A percentile compares a stretch with the other conserved stretches of the same genome.
Evolutionary conservation across 2,113 vertebrate species (phyloP).

Genomic region (Aptenodytes patagonicus): DNA sequence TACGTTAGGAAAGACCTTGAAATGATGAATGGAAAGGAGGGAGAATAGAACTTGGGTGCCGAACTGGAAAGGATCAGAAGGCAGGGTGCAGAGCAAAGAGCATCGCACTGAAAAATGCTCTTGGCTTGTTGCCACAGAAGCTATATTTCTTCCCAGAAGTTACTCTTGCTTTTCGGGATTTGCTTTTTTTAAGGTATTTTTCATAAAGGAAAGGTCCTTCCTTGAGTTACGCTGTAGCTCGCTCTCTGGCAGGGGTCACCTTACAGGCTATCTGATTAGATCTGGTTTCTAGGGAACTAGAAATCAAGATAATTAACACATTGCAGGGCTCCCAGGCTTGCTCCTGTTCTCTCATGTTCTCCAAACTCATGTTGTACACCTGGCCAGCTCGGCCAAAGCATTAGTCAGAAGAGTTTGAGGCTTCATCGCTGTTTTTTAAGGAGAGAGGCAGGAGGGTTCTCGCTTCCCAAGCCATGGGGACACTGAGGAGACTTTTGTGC

Average conservation of each 20-base stretch:
- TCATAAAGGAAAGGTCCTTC: background rate
- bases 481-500: background rate
- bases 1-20: background rate
- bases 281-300: background rate
- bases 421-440: background rate
- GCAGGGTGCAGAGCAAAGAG: background rate
- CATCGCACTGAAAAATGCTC: fast-evolving
- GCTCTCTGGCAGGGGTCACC: background rate
- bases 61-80: background rate
- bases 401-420: background rate
- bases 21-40: background rate
- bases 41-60: background rate
- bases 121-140: background rate
- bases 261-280: background rate
- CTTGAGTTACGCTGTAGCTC: background rate
- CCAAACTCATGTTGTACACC: background rate
- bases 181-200: background rate
- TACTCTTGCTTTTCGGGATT: background rate
- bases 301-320: background rate
- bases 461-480: background rate
- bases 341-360: background rate
- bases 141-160: background rate
- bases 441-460: background rate
- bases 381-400: background rate
- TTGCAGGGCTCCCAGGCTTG: background rate